Evolutionary conservation across 2,797 vertebrate genomes (phyloP), one percentile per base, ranked within the genome.

Genomic region (Sternotherus odoratus): DNA sequence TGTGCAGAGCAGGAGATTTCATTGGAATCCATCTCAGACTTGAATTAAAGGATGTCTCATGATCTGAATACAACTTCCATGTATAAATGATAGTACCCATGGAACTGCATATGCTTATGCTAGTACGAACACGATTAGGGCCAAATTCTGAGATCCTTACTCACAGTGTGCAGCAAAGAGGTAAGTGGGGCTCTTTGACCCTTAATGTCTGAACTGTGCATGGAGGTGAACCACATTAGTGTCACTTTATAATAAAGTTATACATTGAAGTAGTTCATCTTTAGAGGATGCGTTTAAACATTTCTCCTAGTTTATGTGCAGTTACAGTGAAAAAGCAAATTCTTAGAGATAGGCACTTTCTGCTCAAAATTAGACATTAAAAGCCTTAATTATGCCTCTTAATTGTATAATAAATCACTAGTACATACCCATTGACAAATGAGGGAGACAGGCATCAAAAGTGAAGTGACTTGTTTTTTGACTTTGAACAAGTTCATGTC

Each of bases 331-430:
- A 94, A 86, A 28, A 23, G 5, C 1, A 13, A 79, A 4, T 89
- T 57, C 80, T 8, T 66, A 85, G 79, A 2, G 23, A 57, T 17
- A 63, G 60, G 33, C 30, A 63, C 60, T 0, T 6, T 88, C 57
- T 92, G 33, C 28, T 88, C 39, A 85, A 92, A 93, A 88, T 79
- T 36, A 88, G 87, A 95, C 82, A 24, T 53, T 78, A 39, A 48
- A 63, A 63, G 60, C 30, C 16, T n/a, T n/a, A 33, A 30, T 63
- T n/a, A 63, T 17, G 60, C 60, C 2, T 63, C 60, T n/a, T 15
- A 63, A 17, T 6, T 63, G 33, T 36, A 89, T 91, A 95, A 93
- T 60, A 85, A 89, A 48, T 26, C 28, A 72, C 2, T 4, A 26
- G 9, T 30, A 60, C 5, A 1, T 12, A 8, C 2, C 13, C 50